Conservation (phyloP, 2,113 vertebrate species). For the Brachypteracias leptosomus region DNA sequence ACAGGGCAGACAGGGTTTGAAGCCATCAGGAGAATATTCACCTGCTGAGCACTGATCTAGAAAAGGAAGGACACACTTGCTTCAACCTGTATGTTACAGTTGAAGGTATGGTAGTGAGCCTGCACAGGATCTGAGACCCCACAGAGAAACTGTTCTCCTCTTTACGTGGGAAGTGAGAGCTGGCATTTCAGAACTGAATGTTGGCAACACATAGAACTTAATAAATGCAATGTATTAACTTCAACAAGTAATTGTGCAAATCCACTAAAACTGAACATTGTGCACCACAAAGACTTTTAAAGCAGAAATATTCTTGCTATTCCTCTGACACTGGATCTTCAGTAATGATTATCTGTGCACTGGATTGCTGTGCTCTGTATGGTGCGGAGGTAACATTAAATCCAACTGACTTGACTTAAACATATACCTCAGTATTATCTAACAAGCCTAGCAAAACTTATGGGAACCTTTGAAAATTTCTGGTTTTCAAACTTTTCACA, state of each 20-base stretch:
- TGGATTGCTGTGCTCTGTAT: not conserved
- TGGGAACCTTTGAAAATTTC: not conserved
- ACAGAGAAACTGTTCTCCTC: not conserved
- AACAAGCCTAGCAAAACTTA: not conserved
- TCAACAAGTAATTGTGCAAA: not conserved
- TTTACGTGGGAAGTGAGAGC: not conserved
- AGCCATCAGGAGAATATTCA: slow-evolving; percentile 89
- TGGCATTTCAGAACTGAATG: not conserved
- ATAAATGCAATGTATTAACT: not conserved
- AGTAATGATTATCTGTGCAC: not conserved
- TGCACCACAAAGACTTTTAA: not conserved
- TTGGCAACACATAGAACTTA: not conserved
- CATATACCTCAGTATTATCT: not conserved
- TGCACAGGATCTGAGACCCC: not conserved
- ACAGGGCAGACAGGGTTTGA: slow-evolving; percentile 87
- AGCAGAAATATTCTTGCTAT: not conserved
- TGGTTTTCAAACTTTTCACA: slow-evolving; percentile 25
- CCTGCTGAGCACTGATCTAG: slow-evolving; percentile 88
- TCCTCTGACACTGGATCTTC: not conserved
- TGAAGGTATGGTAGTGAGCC: not conserved
- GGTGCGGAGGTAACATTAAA: not conserved
- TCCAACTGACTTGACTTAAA: not conserved
- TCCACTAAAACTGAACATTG: not conserved
- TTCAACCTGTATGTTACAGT: not conserved
- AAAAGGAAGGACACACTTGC: not conserved